phyloP scores from a whole-genome alignment of 2,888 invertebrate genomes.

The Polymixis lichenea region DNA sequence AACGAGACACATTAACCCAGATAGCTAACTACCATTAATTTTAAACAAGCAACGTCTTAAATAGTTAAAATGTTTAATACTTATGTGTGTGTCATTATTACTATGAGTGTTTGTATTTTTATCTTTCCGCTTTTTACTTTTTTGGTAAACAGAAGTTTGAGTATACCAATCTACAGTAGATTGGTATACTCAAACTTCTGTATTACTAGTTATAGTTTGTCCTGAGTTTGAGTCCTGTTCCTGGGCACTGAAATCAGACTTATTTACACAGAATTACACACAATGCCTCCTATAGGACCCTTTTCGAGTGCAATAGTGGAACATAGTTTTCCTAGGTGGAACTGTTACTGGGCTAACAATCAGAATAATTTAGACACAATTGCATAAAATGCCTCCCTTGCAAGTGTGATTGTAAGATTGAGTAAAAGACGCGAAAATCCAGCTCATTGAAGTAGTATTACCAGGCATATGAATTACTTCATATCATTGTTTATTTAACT shows the following conservation, averaged over 20 bases:
- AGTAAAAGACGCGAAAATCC: not conserved
- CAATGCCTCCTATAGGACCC: no score
- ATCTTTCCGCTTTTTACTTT: constrained; percentile 38
- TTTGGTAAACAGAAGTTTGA: not conserved
- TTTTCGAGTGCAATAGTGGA: no score
- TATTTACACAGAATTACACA: no score
- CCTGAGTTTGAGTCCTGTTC: no score
- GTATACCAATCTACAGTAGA: no score
- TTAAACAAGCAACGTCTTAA: constrained; percentile 5
- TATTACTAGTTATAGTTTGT: no score
- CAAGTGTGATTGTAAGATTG: no score
- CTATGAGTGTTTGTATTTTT: not conserved
- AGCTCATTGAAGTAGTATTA: not conserved
- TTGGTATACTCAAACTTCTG: no score
- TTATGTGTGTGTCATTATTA: not conserved
- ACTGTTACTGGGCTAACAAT: not conserved
- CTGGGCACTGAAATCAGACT: no score
- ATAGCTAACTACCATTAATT: constrained; percentile 26
- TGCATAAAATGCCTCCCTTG: not conserved
- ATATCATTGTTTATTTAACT: no score
- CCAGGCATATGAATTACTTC: no score
- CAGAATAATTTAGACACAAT: not conserved
- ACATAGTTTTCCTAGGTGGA: no score
- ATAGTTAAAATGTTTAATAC: constrained; percentile 24
- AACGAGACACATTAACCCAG: constrained; percentile 21